Percentiles rank a stretch among this genome's conserved stretches.
Conservation (phyloP, 2,797 vertebrate genomes). For the Tolypeutes matacus region DNA sequence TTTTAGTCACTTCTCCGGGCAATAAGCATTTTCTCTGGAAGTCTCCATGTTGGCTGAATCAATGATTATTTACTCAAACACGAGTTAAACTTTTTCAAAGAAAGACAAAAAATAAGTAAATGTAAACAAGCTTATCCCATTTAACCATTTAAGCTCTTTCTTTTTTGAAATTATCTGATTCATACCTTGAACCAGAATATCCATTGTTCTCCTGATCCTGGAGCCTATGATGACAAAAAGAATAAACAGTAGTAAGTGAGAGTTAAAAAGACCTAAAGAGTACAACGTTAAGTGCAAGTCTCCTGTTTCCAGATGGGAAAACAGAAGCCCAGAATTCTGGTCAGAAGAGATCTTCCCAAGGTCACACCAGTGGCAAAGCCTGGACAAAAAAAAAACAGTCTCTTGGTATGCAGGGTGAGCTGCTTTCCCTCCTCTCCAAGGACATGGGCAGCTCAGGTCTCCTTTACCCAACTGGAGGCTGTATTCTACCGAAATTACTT, state of each 20-base stretch:
- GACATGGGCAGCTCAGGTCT: not conserved
- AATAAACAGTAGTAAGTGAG: not conserved
- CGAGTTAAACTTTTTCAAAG: not conserved
- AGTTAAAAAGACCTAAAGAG: not conserved
- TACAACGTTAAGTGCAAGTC: not conserved
- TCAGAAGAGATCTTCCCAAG: not conserved
- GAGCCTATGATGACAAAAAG: not conserved
- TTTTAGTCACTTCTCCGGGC: not conserved
- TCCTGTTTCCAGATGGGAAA: not conserved
- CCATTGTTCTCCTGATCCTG: not conserved
- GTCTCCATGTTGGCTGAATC: not conserved
- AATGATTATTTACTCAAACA: not conserved
- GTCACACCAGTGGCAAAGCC: not conserved
- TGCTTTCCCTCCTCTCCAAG: not conserved
- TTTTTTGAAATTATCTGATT: not conserved
- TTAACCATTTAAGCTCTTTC: not conserved
- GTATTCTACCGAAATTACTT: not conserved
- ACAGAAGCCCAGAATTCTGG: not conserved
- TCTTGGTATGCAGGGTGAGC: not conserved
- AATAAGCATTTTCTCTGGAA: not conserved
- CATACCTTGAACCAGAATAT: slow-evolving; percentile 33
- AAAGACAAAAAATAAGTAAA: not conserved
- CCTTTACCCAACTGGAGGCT: not conserved
- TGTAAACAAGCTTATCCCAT: not conserved
- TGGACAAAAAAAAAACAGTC: not conserved